Conservation (phyloP, 2,888 invertebrate genomes). For the Monochamus alternatus region DNA sequence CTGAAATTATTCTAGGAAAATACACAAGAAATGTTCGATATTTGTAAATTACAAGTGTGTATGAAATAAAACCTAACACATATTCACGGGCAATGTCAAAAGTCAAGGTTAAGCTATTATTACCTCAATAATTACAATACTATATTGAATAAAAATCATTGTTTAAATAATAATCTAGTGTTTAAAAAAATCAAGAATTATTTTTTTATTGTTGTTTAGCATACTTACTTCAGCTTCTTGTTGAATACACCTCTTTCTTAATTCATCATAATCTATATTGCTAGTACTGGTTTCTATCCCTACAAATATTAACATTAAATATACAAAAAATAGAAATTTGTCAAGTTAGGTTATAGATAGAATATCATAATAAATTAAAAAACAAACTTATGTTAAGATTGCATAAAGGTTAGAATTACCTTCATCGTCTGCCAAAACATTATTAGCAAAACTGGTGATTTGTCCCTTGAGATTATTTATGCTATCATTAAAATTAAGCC, state of each 20-base stretch:
- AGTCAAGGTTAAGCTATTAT: slow-evolving; percentile 43
- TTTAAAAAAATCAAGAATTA: not conserved
- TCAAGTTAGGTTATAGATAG: slow-evolving; percentile 18
- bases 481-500: slow-evolving; percentile 79
- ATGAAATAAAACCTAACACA: slow-evolving; percentile 5
- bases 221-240: slow-evolving; percentile 77
- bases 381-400: slow-evolving; percentile 39
- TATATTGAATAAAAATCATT: slow-evolving; percentile 6
- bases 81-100: slow-evolving; percentile 26
- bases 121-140: slow-evolving; percentile 27
- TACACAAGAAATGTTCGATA: not conserved
- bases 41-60: not conserved
- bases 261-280: slow-evolving; percentile 70
- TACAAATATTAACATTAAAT: slow-evolving; percentile 42
- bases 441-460: slow-evolving; percentile 89
- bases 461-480: slow-evolving; percentile 87
- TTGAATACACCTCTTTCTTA: slow-evolving; percentile 74
- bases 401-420: slow-evolving; percentile 48
- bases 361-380: slow-evolving; percentile 3
- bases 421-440: slow-evolving; percentile 86
- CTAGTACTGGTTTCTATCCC: slow-evolving; percentile 65
- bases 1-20: no score
- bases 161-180: not conserved
- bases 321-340: slow-evolving; percentile 21
- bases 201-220: no score